Evolutionary conservation across 2,797 vertebrate genomes (phyloP), one percentile per base, ranked within the genome.

Genomic region (Myoxocephalus aenaeus): DNA sequence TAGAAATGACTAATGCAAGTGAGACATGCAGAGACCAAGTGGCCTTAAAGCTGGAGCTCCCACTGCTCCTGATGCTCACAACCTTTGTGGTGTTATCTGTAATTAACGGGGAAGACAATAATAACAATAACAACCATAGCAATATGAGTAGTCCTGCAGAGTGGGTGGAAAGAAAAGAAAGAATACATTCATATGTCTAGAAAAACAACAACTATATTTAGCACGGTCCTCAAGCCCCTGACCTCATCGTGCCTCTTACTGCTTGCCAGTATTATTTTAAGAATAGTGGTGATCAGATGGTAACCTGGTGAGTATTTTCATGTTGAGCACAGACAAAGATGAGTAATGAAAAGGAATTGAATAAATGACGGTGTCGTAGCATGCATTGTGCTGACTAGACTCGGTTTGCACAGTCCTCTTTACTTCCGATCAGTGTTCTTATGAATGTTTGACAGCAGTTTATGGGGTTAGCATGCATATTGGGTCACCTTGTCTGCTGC

Each of bases 321-420:
- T 65, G 53, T 15, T 17, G 57, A 58, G 42, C 7, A 20, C 71
- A 51, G 29, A 58, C 73, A 80, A 56, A 54, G 65, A 58, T 59
- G 65, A 58, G 46, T 78, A 77, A 87, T 75, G 61, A 75, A 53
- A 65, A 80, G 66, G 46, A 65, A 18, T 10, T 66, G n/a, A 64
- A n/a, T 65, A 75, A 74, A 80, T 80, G 54, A 73, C 74, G 5
- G 25, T 67, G 67, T 51, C 59, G 50, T 34, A 64, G 20, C 44
- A 59, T 32, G 38, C 5, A 34, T 50, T n/a, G 42, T 59, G 63
- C 58, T 67, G 68, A 68, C 81, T 64, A 65, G 64, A 79, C 46
- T 32, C 32, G n/a, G 59, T 32, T n/a, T 51, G 27, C 15, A 36
- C 25, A 18, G 10, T 27, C 54, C 8, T 61, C 51, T 44, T 50